These are phyloP conservation scores for Ahaetulla prasina DNA, from an alignment of 2,113 vertebrate species.

Conservation along the genomic window DNA sequence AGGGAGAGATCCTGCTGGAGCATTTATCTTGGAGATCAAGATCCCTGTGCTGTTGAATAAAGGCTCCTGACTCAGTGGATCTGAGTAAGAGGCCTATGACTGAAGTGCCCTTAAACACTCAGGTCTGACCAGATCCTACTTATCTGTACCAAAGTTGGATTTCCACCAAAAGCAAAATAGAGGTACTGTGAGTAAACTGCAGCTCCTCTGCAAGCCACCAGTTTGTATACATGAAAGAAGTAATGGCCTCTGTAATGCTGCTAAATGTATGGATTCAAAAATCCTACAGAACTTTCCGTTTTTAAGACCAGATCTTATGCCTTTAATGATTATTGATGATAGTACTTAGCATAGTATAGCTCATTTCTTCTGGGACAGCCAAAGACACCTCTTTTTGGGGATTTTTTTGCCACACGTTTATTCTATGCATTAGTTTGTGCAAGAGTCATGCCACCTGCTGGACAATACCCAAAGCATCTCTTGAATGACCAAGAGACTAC, in stretches of 20 bases:
- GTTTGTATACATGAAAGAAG: background rate
- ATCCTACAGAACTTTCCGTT: background rate
- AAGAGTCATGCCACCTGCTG: background rate
- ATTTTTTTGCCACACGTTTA: background rate
- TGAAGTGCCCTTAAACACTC: background rate
- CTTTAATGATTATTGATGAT: background rate
- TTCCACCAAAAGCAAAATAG: background rate
- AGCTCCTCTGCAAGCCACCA: background rate
- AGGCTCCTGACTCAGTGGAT: background rate
- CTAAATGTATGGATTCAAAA: background rate
- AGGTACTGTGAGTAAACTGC: background rate
- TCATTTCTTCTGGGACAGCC: background rate
- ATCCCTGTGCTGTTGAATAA: background rate
- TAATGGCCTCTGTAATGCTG: background rate
- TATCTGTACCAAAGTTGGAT: background rate
- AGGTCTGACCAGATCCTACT: background rate
- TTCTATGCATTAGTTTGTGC: background rate
- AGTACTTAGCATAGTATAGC: background rate
- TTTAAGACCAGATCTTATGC: background rate
- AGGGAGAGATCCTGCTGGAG: background rate
- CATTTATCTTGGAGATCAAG: background rate
- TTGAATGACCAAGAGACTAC: background rate
- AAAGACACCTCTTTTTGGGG: too few relatives aligned
- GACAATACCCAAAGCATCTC: background rate
- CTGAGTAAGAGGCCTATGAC: background rate